Evolutionary conservation across 2,113 vertebrate genomes (phyloP).

Genomic region (Rattus rattus): DNA sequence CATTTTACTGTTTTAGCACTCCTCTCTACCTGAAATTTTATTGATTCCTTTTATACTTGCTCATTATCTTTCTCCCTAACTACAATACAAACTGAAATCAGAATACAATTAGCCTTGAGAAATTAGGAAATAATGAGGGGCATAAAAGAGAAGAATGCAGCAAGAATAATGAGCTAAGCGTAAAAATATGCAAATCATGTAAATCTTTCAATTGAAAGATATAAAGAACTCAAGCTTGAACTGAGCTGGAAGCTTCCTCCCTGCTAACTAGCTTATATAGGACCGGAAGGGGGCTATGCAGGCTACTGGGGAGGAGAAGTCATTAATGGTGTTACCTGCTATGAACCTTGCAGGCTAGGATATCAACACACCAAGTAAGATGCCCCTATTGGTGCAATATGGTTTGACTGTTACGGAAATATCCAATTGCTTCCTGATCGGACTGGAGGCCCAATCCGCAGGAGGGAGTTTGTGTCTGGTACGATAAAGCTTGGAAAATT

Average conservation of each 20-base stretch:
- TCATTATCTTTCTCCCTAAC: conserved; percentile 7
- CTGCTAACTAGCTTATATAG: neutral
- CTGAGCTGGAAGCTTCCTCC: neutral
- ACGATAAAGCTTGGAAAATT: neutral
- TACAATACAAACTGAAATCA: neutral
- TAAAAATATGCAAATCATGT: neutral
- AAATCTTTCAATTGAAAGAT: neutral
- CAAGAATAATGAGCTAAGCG: neutral
- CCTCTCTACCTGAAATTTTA: neutral
- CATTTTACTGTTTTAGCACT: neutral
- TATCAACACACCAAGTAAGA: neutral
- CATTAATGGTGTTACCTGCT: too few relatives aligned
- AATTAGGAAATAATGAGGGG: conserved; percentile 5
- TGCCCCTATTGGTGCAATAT: neutral
- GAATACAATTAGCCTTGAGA: neutral
- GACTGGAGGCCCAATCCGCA: neutral
- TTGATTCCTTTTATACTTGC: neutral
- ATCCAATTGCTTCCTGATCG: neutral
- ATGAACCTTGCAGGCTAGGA: neutral
- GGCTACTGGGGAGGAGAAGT: too few relatives aligned
- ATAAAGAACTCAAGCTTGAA: neutral
- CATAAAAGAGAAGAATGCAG: neutral
- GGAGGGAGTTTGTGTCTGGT: too few relatives aligned
- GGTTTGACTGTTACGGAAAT: neutral
- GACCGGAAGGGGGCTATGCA: neutral